A percentile compares a stretch with the other conserved stretches of the same genome.
phyloP scores from a whole-genome alignment of 2,797 vertebrate genomes.

The Phalloptychus januarius region DNA sequence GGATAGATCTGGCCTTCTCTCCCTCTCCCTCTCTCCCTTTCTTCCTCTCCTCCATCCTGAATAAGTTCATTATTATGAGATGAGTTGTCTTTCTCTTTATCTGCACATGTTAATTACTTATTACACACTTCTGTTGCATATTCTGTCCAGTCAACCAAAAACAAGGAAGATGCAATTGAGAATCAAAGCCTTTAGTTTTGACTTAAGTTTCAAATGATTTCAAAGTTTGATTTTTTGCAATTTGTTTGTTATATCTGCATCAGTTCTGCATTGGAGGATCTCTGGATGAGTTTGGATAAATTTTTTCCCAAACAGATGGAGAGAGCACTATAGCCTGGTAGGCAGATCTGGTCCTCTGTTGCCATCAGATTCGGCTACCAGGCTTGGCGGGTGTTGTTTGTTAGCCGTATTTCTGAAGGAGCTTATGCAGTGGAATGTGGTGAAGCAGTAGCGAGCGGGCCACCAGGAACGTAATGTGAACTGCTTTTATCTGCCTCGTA shows the following conservation, averaged over 20 bases:
- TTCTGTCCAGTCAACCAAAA: conserved; percentile 80
- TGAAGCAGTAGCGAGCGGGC: conserved; percentile 49
- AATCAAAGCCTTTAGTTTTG: conserved; percentile 77
- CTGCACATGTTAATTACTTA: conserved; percentile 84
- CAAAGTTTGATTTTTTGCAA: conserved; percentile 81
- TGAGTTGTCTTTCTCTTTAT: conserved; percentile 87
- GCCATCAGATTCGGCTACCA: conserved; percentile 72
- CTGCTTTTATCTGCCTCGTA: conserved; percentile 86
- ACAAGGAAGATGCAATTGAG: conserved; percentile 63
- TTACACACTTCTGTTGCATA: conserved; percentile 84
- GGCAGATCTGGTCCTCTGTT: conserved; percentile 70
- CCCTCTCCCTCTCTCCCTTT: conserved; percentile 75
- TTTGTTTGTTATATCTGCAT: conserved; percentile 82
- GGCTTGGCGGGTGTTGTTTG: conserved; percentile 67
- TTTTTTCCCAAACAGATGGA: conserved; percentile 58
- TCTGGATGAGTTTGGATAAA: conserved; percentile 76
- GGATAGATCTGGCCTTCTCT: conserved; percentile 80
- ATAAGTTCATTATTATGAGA: conserved; percentile 86
- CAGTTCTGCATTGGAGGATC: conserved; percentile 81
- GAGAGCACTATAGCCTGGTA: conserved; percentile 76
- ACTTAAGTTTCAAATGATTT: conserved; percentile 83
- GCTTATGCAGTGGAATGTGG: conserved; percentile 68
- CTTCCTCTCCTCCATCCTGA: conserved; percentile 83
- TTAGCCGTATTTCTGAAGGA: conserved; percentile 65
- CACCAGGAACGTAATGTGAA: conserved; percentile 68